phyloP scores from a whole-genome alignment of 2,113 vertebrate genomes.

The Mormoops blainvillei region DNA sequence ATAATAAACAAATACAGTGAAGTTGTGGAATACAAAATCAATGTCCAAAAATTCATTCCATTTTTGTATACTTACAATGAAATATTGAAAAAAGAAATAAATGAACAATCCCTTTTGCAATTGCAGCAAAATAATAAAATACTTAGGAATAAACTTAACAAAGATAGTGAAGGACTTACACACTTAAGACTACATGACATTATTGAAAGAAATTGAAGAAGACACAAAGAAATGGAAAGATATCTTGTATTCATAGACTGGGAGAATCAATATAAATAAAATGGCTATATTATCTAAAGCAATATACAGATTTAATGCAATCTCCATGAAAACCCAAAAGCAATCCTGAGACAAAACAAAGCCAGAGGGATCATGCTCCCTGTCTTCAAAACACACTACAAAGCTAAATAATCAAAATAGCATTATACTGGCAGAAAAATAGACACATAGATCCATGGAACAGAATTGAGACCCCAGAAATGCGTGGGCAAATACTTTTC shows the following conservation, averaged over 20 bases:
- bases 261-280: neutral
- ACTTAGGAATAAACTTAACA: neutral
- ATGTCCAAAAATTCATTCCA: neutral
- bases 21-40: neutral
- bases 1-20: neutral
- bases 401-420: neutral
- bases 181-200: neutral
- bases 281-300: neutral
- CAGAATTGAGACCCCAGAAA: neutral
- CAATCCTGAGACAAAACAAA: neutral
- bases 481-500: neutral
- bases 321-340: neutral
- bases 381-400: neutral
- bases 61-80: neutral
- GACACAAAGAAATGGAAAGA: neutral
- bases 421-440: neutral
- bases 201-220: neutral
- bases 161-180: neutral
- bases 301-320: neutral
- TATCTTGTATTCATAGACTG: neutral
- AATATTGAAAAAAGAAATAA: neutral
- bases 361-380: neutral
- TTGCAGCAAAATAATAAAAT: neutral
- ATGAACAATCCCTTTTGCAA: neutral
- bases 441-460: neutral